Evolutionary conservation across 1,140 invertebrate species (phyloP), one percentile per base, ranked within the genome.

Genomic region (Ooceraea biroi): DNA sequence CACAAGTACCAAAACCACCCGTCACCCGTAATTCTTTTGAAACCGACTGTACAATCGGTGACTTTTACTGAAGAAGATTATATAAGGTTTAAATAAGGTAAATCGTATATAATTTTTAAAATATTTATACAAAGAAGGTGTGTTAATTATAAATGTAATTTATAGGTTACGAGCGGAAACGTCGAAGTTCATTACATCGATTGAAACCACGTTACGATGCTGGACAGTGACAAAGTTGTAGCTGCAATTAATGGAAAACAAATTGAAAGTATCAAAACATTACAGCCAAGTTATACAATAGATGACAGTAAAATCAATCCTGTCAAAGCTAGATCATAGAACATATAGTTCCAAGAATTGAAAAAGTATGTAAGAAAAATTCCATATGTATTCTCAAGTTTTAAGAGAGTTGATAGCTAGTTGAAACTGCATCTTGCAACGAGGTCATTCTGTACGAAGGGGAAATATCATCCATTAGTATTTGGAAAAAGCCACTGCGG

Each of bases 181-280:
- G 71, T 94, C 1, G 89, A 91, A 19, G 78, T 93, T 19, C 48
- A 91, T 74, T 72, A 74, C 0, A 8, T 90, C 0, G 90, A 93
- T 87, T 97, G 97, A n/a, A 97, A 97, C 91, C 97, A 97, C 87
- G 90, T 95, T 0, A 96, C 95, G 14, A 96, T 97, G 88, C 88
- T 97, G 78, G 95, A 97, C 25, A 96, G 96, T 89, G 92, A 94
- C 27, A 96, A 96, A 87, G 91, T 96, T 52, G 94, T 95, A 0
- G 93, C 95, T 66, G 95, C 96, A 8, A 96, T 97, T 44, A 97
- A 96, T 36, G 92, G 90, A 0, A 93, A 94, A n/a, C 85, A 12
- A 41, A 22, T 65, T 12, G 3, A 65, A 65, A 63, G 17, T 44
- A 4, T 65, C n/a, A 44, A 22, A 11, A 12, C 12, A 11, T n/a